Evolutionary conservation across 2,888 invertebrate species (phyloP).

Genomic region (Eurois occulta): DNA sequence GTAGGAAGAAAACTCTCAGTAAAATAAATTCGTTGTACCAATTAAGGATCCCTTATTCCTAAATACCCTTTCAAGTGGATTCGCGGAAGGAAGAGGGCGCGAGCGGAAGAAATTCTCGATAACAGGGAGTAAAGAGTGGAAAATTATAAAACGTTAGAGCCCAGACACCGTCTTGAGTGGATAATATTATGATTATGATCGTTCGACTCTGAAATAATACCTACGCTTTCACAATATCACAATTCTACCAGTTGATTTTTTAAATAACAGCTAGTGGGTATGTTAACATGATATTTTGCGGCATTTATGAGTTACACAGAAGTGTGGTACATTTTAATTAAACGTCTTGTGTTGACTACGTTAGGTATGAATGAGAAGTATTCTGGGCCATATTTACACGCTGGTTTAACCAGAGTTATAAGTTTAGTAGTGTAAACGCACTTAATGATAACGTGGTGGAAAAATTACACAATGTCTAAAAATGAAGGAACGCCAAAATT

Average conservation of each 20-base stretch:
- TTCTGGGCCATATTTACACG: not conserved
- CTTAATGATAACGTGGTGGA: not conserved
- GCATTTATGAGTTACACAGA: slow-evolving; percentile 12
- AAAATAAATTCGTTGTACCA: slow-evolving; percentile 86
- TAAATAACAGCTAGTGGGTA: slow-evolving; percentile 42
- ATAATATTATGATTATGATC: slow-evolving; percentile 79
- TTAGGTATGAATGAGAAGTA: slow-evolving; percentile 1
- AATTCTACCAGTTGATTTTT: slow-evolving; percentile 38
- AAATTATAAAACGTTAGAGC: slow-evolving; percentile 86
- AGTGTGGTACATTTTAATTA: slow-evolving; percentile 6
- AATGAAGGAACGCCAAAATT: not conserved
- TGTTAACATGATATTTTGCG: slow-evolving; percentile 45
- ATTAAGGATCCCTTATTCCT: slow-evolving; percentile 87
- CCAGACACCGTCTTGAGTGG: slow-evolving; percentile 78
- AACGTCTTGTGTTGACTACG: slow-evolving; percentile 10
- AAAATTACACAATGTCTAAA: not conserved
- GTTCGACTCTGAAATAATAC: slow-evolving; percentile 72
- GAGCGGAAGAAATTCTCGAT: slow-evolving; percentile 87
- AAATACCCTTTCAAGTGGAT: slow-evolving; percentile 87
- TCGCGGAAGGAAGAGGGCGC: slow-evolving; percentile 85
- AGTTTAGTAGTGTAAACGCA: not conserved
- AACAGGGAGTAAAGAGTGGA: slow-evolving; percentile 85
- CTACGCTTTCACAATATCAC: slow-evolving; percentile 47
- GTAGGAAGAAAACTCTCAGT: slow-evolving; percentile 76
- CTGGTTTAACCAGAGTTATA: not conserved